Evolutionary conservation across 2,113 vertebrate genomes (phyloP).

Genomic region (Archilochus colubris): DNA sequence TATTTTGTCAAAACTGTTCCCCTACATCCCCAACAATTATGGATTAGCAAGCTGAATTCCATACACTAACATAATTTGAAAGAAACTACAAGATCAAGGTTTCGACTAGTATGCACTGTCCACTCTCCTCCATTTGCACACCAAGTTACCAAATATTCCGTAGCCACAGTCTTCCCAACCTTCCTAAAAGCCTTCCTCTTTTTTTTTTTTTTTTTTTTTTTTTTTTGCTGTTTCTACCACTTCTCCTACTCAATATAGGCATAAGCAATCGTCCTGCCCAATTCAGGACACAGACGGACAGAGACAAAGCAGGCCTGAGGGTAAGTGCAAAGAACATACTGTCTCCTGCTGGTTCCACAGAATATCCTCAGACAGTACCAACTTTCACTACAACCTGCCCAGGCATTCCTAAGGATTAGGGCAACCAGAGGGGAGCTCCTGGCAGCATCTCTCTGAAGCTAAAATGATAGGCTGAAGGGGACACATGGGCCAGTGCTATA

Average conservation of each 20-base stretch:
- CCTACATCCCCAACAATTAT: neutral
- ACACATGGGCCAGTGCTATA: accelerated
- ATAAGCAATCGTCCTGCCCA: neutral
- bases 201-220: neutral
- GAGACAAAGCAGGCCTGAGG: neutral
- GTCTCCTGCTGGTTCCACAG: neutral
- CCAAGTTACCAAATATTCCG: accelerated
- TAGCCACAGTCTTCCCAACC: neutral
- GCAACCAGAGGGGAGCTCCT: neutral
- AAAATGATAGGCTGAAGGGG: neutral
- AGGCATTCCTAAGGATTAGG: neutral
- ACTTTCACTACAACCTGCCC: neutral
- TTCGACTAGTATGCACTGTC: accelerated
- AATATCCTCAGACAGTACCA: neutral
- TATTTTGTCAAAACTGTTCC: neutral
- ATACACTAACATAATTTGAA: neutral
- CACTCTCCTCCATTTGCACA: neutral
- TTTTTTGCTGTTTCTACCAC: neutral
- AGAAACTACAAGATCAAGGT: neutral
- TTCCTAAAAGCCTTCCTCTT: neutral
- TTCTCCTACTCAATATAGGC: neutral
- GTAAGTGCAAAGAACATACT: neutral
- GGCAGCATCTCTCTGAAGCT: neutral
- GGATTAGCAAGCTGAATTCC: neutral
- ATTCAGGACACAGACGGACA: neutral